Percentiles rank a stretch among this genome's conserved stretches.
phyloP scores from a whole-genome alignment of 2,113 vertebrate genomes.

The Fregata magnificens region DNA sequence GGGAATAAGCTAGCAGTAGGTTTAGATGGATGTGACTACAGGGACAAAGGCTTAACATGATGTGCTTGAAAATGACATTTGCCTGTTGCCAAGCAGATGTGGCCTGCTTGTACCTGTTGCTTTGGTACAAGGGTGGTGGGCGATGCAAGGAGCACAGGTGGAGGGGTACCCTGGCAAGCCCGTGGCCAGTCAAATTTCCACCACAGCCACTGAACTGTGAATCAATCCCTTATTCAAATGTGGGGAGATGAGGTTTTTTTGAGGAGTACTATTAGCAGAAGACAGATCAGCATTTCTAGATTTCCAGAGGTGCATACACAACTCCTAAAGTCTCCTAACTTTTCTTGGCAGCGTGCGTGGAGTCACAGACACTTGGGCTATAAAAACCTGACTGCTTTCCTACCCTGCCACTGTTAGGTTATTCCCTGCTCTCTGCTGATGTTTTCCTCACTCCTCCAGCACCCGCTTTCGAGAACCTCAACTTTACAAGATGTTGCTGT shows the following conservation, averaged over 20 bases:
- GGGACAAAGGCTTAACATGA: not conserved
- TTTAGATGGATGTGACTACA: conserved; percentile 25
- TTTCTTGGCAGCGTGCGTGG: not conserved
- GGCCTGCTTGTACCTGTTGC: conserved; percentile 20
- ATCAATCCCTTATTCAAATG: not conserved
- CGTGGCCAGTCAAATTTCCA: not conserved
- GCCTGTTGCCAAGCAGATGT: conserved; percentile 1
- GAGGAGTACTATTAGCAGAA: not conserved
- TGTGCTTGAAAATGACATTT: conserved; percentile 22
- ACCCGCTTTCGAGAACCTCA: not conserved
- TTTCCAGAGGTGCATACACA: not conserved
- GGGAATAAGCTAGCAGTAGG: conserved; percentile 38
- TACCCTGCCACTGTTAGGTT: not conserved
- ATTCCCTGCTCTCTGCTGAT: not conserved
- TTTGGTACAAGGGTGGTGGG: not conserved
- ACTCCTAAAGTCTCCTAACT: not conserved
- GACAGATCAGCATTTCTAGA: not conserved
- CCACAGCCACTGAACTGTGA: not conserved
- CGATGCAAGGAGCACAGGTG: not conserved
- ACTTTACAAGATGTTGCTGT: not conserved
- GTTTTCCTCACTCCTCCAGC: not conserved
- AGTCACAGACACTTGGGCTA: not conserved
- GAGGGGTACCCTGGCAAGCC: not conserved
- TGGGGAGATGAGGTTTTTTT: not conserved
- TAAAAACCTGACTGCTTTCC: not conserved